Base-by-base conservation (phyloP, 1,140 invertebrate species). In the Drosophila azteca region DNA sequence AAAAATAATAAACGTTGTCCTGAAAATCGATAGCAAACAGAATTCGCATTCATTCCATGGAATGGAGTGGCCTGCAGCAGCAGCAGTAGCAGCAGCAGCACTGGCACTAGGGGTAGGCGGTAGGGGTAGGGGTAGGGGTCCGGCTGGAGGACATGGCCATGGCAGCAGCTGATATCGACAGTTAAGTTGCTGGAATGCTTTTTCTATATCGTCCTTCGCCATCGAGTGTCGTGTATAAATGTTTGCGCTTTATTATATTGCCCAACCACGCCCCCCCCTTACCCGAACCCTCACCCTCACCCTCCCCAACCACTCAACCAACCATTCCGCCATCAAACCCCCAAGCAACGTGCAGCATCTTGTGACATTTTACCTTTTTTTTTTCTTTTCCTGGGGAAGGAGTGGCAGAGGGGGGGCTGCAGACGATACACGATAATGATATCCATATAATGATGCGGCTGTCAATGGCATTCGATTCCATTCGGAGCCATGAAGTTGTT, bases 11-110 rank as follows among this genome's bases (percentile, higher is more conserved):
- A 88, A 83, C 83, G 83, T 87, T 88, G 50, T 83, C 50, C 68
- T 88, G 84, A 90, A 90, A 90, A 90, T 90, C 89, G 84, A 90
- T 90, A 79, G 88, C 78, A 90, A 90, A 90, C 89, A 90, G 89
- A 90, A 82, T 80, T 88, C 85, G 69, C 72, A 88, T 89, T 88
- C 79, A 82, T 81, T 79, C 73, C 53, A 52, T 49, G 51, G 65
- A 15, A 58, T 59, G 7, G 44, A 29, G 20, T 26, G 48, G 54
- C 11, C 20, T 39, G 35, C 35, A 39, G 35, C 35, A 39, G 11
- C 3, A 31, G 4, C 15, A 6, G 24, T 26, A 26, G 20, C 29
- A 31, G 29, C 6, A 31, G 29, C 29, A 3, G 31, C 9, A 11
- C 9, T 3, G 13, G 35, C 3, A 11, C 11, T 39, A 11, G 43